A percentile compares a stretch with the other conserved stretches of the same genome.
phyloP scores from a whole-genome alignment of 2,113 vertebrate species.

The Nesoenas mayeri region DNA sequence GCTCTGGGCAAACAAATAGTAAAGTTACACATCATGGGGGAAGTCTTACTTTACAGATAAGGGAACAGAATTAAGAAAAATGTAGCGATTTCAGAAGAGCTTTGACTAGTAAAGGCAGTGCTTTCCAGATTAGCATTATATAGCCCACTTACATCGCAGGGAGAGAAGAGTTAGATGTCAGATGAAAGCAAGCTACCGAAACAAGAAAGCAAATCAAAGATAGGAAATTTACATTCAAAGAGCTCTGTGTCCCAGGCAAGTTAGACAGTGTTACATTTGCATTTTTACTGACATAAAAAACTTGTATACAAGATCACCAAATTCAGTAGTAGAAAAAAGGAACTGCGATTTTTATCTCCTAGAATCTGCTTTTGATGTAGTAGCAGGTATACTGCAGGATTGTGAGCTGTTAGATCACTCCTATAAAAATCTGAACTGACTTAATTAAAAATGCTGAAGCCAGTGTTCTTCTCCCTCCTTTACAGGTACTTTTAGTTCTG shows the following conservation, averaged over 20 bases:
- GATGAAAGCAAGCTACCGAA: conserved; percentile 64
- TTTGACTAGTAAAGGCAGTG: conserved; percentile 20
- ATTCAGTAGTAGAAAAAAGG: conserved; percentile 41
- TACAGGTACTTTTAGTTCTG: conserved; percentile 96
- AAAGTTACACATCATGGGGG: not conserved
- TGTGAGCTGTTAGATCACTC: not conserved
- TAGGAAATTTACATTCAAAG: conserved; percentile 57
- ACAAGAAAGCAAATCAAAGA: conserved; percentile 69
- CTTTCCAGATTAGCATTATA: conserved; percentile 27
- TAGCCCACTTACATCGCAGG: not conserved
- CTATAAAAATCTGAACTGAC: conserved; percentile 14
- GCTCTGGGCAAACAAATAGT: not conserved
- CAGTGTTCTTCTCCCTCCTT: conserved; percentile 1
- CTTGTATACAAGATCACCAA: conserved; percentile 59
- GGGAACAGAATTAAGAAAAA: conserved; percentile 17
- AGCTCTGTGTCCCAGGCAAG: conserved; percentile 54
- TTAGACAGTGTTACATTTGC: conserved; percentile 64
- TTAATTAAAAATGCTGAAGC: conserved; percentile 48
- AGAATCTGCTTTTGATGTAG: conserved; percentile 45
- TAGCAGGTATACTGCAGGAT: not conserved
- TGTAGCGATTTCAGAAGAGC: not conserved
- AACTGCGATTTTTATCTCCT: not conserved
- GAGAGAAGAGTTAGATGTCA: conserved; percentile 38
- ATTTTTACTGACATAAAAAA: conserved; percentile 62
- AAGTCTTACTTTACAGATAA: not conserved